These are phyloP conservation scores for Lithosia quadra DNA, from an alignment of 2,888 invertebrate species.

Conservation along the genomic window DNA sequence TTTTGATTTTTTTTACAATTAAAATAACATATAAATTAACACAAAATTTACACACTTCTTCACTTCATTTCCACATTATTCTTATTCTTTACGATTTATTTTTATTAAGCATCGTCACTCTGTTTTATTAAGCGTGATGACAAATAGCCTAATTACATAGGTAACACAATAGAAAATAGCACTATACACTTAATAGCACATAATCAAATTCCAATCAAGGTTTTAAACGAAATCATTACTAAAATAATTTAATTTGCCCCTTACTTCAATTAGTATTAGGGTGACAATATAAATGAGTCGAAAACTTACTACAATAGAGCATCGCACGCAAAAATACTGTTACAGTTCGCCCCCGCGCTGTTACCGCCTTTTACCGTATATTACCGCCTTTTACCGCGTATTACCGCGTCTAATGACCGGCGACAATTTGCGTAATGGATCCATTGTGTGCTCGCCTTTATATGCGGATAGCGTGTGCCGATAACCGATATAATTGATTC, in stretches of 20 bases:
- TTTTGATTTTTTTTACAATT: too few species aligned
- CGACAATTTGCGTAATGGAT: conserved; percentile 84
- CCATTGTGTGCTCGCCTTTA: conserved; percentile 79
- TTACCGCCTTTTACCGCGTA: conserved; percentile 29
- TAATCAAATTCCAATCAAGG: not conserved
- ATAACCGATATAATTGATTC: conserved; percentile 71
- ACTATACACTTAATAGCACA: not conserved
- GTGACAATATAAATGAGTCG: conserved; percentile 49
- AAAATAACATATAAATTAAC: too few species aligned
- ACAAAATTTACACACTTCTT: too few species aligned
- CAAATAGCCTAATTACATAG: not conserved
- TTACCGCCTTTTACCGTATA: conserved; percentile 35
- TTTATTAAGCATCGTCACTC: too few species aligned
- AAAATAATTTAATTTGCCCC: conserved; percentile 37
- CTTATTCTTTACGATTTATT: too few species aligned
- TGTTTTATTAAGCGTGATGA: too few species aligned
- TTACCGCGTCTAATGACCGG: conserved; percentile 65
- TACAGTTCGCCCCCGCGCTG: conserved; percentile 52
- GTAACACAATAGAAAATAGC: not conserved
- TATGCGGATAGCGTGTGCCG: conserved; percentile 78
- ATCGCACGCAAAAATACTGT: conserved; percentile 82
- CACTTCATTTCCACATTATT: too few species aligned
- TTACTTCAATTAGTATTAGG: conserved; percentile 50
- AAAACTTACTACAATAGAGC: conserved; percentile 61
- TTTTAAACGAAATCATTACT: conserved; percentile 13